Base-by-base conservation (phyloP, 2,888 invertebrate species). In the Leptarthrus brevirostris region DNA sequence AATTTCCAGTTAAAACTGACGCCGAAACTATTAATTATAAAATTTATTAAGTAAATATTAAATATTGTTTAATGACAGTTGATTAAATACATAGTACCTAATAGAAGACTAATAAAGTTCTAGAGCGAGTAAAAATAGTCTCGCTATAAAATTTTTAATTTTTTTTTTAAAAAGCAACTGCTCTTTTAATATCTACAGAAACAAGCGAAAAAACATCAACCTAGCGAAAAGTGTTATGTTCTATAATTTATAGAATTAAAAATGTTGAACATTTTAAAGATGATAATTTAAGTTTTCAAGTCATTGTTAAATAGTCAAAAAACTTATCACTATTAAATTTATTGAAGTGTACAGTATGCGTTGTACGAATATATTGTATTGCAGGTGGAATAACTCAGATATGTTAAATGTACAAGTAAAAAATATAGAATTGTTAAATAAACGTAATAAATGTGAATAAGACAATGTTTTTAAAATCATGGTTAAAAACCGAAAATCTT, bases 321-420 rank as follows among this genome's bases (percentile, higher is more conserved):
- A 47, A 64, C 6, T 61, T 14, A 61, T 16, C 24, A 44, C 1
- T 36, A 40, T 24, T 16, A 36, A 20, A 20, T 64, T 14, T 20
- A 47, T 22, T 56, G 26, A 44, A 40, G 44, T 22, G 22, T 44
- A 64, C 16, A 14, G 64, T 61, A 64, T 16, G 22, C 47, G 24
- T 47, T 47, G 64, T 64, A 24, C 40, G 24, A 24, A 40, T 64
- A 44, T 22, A 22, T 36, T 44, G 44, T 64, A 36, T 64, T 26
- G 14, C n/a, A 64, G 64, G n/a, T 47, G 64, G 26, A 49, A 47
- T 64, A 64, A 22, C 44, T 44, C 24, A 64, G 40, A 64, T 20
- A 44, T 64, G 64, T 64, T 64, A 64, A 44, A 64, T 47, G 64
- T 64, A 64, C 64, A 64, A 64, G 64, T 61, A 61, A 64, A 24